phyloP scores from a whole-genome alignment of 2,113 vertebrate species.

The Chionomys nivalis region DNA sequence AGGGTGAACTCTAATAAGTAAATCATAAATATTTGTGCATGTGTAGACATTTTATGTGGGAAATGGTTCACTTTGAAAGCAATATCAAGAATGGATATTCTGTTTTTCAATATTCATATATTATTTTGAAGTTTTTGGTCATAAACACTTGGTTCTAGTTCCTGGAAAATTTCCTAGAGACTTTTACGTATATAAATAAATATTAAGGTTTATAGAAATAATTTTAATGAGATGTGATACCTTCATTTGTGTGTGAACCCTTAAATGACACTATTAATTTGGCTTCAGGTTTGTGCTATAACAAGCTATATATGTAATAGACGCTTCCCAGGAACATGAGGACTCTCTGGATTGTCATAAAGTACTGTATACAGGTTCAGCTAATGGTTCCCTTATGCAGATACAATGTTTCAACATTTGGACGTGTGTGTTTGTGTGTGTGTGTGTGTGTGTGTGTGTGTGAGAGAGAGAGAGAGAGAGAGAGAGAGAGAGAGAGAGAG shows the following conservation, averaged over 20 bases:
- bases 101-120: slow-evolving; percentile 53
- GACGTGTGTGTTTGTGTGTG: background rate
- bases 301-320: slow-evolving; percentile 54
- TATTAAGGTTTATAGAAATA: slow-evolving; percentile 50
- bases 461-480: no score
- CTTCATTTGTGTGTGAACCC: slow-evolving; percentile 55
- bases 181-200: slow-evolving; percentile 61
- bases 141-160: slow-evolving; percentile 56
- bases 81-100: slow-evolving; percentile 59
- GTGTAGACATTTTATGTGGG: slow-evolving; percentile 47
- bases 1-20: slow-evolving; percentile 25
- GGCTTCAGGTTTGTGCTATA: slow-evolving; percentile 50
- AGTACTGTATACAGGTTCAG: background rate
- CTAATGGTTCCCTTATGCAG: background rate
- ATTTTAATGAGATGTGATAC: slow-evolving; percentile 67
- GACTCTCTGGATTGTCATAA: no score
- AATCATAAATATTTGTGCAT: slow-evolving; percentile 57
- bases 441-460: no score
- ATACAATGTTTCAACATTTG: background rate
- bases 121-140: slow-evolving; percentile 61
- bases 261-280: slow-evolving; percentile 66
- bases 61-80: slow-evolving; percentile 55
- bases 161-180: slow-evolving; percentile 59
- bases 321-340: slow-evolving; percentile 24
- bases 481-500: no score